Evolutionary conservation across 2,113 vertebrate genomes (phyloP).

Genomic region (Pardalotus punctatus): DNA sequence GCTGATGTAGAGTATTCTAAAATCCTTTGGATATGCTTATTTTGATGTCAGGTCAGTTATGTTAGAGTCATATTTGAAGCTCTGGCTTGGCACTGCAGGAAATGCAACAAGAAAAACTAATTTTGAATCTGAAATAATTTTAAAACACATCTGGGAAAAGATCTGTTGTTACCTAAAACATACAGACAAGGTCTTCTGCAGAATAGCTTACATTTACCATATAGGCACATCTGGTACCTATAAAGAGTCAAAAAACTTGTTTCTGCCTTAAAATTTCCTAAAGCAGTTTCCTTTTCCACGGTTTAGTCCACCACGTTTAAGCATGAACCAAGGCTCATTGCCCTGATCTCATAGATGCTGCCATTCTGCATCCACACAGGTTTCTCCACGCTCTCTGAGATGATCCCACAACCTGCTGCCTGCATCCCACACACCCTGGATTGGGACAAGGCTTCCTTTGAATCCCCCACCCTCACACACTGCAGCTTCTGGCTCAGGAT

Average conservation of each 20-base stretch:
- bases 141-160: neutral
- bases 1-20: conserved; percentile 12
- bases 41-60: neutral
- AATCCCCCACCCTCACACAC: fast-evolving
- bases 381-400: neutral
- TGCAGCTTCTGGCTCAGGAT: neutral
- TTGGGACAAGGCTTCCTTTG: neutral
- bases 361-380: neutral
- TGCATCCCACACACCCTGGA: neutral
- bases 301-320: neutral
- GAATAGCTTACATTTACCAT: neutral
- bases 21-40: neutral
- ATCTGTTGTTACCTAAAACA: neutral
- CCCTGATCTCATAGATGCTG: neutral
- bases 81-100: neutral
- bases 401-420: neutral
- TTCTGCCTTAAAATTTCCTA: neutral
- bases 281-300: neutral
- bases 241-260: neutral
- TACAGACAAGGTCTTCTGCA: neutral
- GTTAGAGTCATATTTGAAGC: neutral
- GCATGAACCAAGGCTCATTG: neutral
- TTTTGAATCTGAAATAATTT: neutral
- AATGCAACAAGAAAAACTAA: neutral
- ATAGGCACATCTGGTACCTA: neutral